These are phyloP conservation scores for Boulengeromyrus knoepffleri DNA, from an alignment of 2,113 vertebrate species.

Conservation along the genomic window DNA sequence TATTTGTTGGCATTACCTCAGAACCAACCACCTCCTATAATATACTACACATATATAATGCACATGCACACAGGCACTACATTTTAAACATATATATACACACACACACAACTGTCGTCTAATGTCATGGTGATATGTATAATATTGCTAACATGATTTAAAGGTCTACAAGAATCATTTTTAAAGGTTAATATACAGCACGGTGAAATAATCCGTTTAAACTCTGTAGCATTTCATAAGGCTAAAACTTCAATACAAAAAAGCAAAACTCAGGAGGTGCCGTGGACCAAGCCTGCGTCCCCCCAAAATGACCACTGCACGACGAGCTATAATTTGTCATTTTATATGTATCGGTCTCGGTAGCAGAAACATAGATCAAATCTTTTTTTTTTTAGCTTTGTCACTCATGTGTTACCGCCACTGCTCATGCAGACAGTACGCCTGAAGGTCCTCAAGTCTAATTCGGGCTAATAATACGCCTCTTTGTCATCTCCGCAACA, in stretches of 20 bases:
- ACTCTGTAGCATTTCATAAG: not conserved
- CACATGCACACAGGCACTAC: not conserved
- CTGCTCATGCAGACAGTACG: not conserved
- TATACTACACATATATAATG: not conserved
- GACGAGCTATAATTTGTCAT: not conserved
- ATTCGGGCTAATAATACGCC: not conserved
- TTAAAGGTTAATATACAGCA: not conserved
- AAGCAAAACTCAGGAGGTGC: not conserved
- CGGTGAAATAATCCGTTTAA: not conserved
- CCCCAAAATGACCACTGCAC: not conserved
- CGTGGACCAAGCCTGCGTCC: not conserved
- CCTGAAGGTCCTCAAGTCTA: not conserved
- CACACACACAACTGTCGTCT: not conserved
- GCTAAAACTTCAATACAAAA: not conserved
- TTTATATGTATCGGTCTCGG: not conserved
- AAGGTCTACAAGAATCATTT: not conserved
- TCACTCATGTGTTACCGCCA: not conserved
- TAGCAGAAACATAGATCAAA: not conserved
- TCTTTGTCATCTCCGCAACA: not conserved
- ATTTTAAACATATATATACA: not conserved
- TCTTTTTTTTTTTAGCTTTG: not conserved
- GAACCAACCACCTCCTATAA: not conserved
- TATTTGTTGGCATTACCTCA: not conserved
- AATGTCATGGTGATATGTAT: not conserved
- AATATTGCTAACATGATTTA: not conserved